Evolutionary conservation across 2,888 invertebrate genomes (phyloP), one percentile per base, ranked within the genome.

Genomic region (Parapristionchus giblindavisi): DNA sequence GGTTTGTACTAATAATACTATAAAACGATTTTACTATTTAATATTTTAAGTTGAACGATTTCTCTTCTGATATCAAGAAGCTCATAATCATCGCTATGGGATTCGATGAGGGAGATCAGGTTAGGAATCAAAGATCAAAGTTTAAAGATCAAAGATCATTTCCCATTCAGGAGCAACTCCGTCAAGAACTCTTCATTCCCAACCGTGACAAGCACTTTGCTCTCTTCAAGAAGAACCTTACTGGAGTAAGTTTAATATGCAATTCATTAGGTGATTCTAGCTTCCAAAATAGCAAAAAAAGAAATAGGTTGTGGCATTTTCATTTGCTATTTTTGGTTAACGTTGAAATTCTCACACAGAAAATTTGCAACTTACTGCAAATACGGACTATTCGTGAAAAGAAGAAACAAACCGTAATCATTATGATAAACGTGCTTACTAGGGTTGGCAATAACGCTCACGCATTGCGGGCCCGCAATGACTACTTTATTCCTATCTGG

Each of bases 151-250:
- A 17, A 43, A 8, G 56, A 27, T 27, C 27, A 4, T 17, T 56
- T 43, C 8, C 36, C 29, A 17, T 66, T 24, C 66, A 66, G 66
- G 66, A 66, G n/a, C 8, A 34, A 1, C 66, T 66, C 51, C 27
- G 27, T 52, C 34, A 48, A 34, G 66, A 66, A 8, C 34, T 66
- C 21, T 66, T 66, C 51, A 5, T 66, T 32, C 66, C 66, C n/a
- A 66, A 66, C 51, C 32, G 66, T n/a, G 66, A 66, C 66, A 66
- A 66, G 66, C 66, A 66, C 66, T 40, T 66, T 24, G 66, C 51
- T 24, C 66, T 51, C 14, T 21, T 66, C 34, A 38, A 11, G 2
- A 66, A 66, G 66, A 51, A 51, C 36, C 34, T 66, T 38, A 66
- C 48, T 51, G 66, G 66, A 27, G 66, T 66, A n/a, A 66, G 66